phyloP scores from a whole-genome alignment of 2,113 vertebrate species.

The Stegastes partitus region DNA sequence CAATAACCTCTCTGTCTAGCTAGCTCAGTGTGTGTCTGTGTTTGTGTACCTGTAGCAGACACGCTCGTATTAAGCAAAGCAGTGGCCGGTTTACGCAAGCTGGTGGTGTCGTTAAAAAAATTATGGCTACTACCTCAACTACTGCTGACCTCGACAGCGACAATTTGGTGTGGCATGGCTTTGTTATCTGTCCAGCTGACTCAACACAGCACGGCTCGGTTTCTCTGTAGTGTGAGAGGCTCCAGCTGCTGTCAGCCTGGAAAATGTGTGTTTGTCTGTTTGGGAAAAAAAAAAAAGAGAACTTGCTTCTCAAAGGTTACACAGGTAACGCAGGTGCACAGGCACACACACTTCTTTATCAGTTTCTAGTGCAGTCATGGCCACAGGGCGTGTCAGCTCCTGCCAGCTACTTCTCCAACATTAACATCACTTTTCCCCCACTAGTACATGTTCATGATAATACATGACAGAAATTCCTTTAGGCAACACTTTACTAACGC shows the following conservation, averaged over 20 bases:
- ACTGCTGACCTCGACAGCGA: not conserved
- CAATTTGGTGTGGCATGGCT: not conserved
- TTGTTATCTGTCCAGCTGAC: conserved; percentile 33
- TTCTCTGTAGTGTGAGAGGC: not conserved
- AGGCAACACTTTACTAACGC: not conserved
- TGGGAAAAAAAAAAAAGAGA: not conserved
- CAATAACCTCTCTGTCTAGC: conserved; percentile 28
- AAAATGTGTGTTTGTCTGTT: not conserved
- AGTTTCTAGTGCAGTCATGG: not conserved
- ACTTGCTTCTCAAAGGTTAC: not conserved
- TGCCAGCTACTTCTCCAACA: too few species aligned
- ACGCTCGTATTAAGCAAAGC: not conserved
- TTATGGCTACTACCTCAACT: not conserved
- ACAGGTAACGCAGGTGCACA: conserved; percentile 42
- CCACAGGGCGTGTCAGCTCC: not conserved
- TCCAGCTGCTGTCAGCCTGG: not conserved
- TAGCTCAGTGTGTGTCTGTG: not conserved
- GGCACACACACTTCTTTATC: not conserved
- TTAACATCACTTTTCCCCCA: not conserved
- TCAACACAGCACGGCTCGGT: not conserved
- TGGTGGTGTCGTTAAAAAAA: not conserved
- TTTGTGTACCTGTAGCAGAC: not conserved
- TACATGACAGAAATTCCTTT: not conserved
- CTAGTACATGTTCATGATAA: not conserved
- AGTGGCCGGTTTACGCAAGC: not conserved